Percentiles rank a stretch among this genome's conserved stretches.
phyloP scores from a whole-genome alignment of 2,797 vertebrate genomes.

The Argentina silus region DNA sequence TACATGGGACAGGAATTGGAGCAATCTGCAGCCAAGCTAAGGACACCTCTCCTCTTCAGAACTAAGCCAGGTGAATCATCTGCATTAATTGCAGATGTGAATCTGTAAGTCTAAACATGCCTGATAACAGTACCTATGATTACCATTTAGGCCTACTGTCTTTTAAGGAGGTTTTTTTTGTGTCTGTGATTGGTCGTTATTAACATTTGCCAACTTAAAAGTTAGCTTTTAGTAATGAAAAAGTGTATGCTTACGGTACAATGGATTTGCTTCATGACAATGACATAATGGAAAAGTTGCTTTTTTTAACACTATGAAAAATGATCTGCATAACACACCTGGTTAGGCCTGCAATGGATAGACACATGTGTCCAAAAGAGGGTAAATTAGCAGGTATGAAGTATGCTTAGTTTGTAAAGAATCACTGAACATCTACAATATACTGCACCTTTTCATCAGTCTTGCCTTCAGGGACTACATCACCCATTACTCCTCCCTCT shows the following conservation, averaged over 20 bases:
- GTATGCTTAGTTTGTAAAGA: background rate
- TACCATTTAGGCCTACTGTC: background rate
- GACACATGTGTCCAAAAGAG: background rate
- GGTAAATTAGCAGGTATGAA: background rate
- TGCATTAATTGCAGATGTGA: background rate
- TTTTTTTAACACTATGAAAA: background rate
- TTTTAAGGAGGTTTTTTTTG: slow-evolving; percentile 29
- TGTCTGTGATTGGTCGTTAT: background rate
- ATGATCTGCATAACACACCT: background rate
- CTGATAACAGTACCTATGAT: background rate
- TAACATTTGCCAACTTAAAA: too few species aligned
- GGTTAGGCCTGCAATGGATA: background rate
- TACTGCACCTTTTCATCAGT: slow-evolving; percentile 65
- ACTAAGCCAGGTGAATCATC: slow-evolving; percentile 5
- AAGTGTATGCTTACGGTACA: background rate
- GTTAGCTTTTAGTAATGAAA: background rate
- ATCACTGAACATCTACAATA: background rate
- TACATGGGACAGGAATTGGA: slow-evolving; percentile 62
- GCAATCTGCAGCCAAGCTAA: slow-evolving; percentile 42
- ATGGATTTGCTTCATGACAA: background rate
- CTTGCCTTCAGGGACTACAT: slow-evolving; percentile 33
- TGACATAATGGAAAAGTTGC: background rate
- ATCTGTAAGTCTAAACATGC: background rate
- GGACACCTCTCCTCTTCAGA: background rate
- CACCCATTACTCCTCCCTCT: slow-evolving; percentile 38